These are phyloP conservation scores for Echinometra lucunter DNA, from an alignment of 53 echinoderm and acorn worm genomes.

Conservation along the genomic window DNA sequence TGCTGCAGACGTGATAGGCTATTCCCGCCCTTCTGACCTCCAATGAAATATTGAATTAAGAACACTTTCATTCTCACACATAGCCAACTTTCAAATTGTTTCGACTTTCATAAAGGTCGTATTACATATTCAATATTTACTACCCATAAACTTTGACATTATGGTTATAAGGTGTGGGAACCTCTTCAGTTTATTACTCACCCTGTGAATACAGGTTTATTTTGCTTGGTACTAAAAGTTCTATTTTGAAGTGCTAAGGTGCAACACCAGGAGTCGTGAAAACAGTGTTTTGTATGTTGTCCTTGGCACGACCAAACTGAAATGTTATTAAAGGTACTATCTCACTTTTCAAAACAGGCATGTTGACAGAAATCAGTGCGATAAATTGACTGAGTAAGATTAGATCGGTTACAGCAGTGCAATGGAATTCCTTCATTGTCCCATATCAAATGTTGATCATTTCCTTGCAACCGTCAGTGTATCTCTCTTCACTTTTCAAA, in stretches of 20 bases:
- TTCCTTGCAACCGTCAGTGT: not conserved
- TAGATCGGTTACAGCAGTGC: not conserved
- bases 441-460: not conserved
- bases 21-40: not conserved
- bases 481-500: too few species aligned
- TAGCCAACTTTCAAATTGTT: not conserved
- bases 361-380: not conserved
- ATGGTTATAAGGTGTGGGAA: not conserved
- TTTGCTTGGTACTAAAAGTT: constrained; percentile 16
- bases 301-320: constrained; percentile 2
- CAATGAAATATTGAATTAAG: not conserved
- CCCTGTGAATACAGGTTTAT: not conserved
- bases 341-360: not conserved
- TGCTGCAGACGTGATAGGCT: not conserved
- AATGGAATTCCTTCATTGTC: not conserved
- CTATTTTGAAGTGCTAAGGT: constrained; percentile 28
- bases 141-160: not conserved
- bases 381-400: not conserved
- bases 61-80: not conserved
- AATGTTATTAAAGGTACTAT: not conserved
- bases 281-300: not conserved
- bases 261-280: constrained; percentile 18
- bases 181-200: not conserved
- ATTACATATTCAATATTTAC: constrained; percentile 21
- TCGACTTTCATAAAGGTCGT: not conserved